Evolutionary conservation across 2,888 invertebrate species (phyloP).

Genomic region (Steinernema hermaphroditum): DNA sequence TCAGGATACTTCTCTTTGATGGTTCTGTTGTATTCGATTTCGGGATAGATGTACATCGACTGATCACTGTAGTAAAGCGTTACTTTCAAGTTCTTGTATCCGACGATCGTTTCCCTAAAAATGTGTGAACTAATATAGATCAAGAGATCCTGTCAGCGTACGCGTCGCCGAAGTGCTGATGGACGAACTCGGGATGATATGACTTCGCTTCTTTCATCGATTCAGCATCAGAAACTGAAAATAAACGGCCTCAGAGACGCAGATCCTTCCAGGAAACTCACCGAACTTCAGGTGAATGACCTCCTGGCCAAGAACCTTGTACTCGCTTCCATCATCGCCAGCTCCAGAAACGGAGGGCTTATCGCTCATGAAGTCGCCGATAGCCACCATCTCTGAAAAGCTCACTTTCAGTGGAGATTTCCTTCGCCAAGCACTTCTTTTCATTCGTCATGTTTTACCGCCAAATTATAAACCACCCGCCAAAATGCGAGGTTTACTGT

Average conservation of each 20-base stretch:
- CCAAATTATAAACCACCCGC: neutral
- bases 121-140: constrained; percentile 32
- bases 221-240: constrained; percentile 47
- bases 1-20: constrained; percentile 68
- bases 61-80: constrained; percentile 81
- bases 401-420: too few relatives aligned
- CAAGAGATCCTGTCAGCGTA: constrained; percentile 59
- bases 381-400: constrained; percentile 6
- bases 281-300: constrained; percentile 53
- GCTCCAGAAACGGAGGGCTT: neutral
- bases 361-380: neutral
- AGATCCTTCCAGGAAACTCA: constrained; percentile 35
- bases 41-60: constrained; percentile 79
- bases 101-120: constrained; percentile 84
- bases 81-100: constrained; percentile 82
- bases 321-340: neutral
- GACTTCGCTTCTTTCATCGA: constrained; percentile 41
- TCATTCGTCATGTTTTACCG: neutral
- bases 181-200: constrained; percentile 80
- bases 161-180: constrained; percentile 88
- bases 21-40: constrained; percentile 77
- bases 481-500: neutral
- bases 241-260: neutral
- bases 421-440: too few relatives aligned
- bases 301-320: constrained; percentile 42